A percentile compares a stretch with the other conserved stretches of the same genome.
phyloP scores from a whole-genome alignment of 35 echinoderm and acorn worm genomes.

The Ptychodera flava region DNA sequence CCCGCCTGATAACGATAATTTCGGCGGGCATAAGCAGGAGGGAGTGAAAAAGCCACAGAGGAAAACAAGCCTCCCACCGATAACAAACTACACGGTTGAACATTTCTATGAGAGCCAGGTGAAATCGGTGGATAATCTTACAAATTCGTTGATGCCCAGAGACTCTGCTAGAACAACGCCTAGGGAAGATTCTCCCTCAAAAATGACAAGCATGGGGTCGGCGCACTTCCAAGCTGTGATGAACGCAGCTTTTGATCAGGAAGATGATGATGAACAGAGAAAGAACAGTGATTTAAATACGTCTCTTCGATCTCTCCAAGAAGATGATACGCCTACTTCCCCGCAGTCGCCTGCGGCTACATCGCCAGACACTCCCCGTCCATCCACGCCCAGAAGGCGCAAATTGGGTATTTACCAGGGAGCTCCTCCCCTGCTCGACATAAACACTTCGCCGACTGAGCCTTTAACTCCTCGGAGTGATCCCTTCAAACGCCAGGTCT shows the following conservation, averaged over 20 bases:
- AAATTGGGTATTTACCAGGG: too few species aligned
- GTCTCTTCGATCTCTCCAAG: too few species aligned
- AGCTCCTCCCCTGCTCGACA: too few species aligned
- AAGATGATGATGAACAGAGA: too few species aligned
- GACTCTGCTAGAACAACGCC: not conserved
- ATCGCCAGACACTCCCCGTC: too few species aligned
- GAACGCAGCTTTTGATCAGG: not conserved
- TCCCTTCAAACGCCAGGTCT: too few species aligned
- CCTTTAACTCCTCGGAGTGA: too few species aligned
- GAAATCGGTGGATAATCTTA: not conserved
- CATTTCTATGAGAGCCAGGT: not conserved
- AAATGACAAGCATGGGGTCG: not conserved
- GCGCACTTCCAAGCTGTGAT: not conserved
- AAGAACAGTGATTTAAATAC: too few species aligned
- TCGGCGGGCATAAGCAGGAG: not conserved
- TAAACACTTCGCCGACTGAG: too few species aligned
- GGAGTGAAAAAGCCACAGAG: not conserved
- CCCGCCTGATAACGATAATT: not conserved
- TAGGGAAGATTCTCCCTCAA: not conserved
- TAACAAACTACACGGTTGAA: not conserved
- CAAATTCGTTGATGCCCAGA: not conserved
- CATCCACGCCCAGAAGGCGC: too few species aligned
- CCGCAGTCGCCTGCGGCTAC: too few species aligned
- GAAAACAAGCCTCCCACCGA: not conserved
- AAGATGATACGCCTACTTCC: too few species aligned